phyloP scores from a whole-genome alignment of 2,888 invertebrate species.

The Lumbricus terrestris region DNA sequence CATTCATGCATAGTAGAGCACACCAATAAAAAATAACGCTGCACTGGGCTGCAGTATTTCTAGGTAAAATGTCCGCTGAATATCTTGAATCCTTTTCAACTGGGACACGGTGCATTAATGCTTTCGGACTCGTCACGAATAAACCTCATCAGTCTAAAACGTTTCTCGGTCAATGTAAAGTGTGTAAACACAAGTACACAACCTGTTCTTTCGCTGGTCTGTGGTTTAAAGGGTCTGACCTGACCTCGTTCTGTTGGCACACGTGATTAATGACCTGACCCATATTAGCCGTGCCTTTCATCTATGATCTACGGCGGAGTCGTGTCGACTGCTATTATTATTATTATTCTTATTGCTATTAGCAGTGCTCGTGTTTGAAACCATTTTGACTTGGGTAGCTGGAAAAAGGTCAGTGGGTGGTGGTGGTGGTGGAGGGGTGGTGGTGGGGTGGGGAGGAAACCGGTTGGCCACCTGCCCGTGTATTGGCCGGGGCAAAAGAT shows the following conservation, averaged over 20 bases:
- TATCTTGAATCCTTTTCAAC: not conserved
- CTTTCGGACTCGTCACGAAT: not conserved
- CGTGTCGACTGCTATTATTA: not conserved
- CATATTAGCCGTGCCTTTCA: not conserved
- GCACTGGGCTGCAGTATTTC: too few species aligned
- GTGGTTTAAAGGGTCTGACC: not conserved
- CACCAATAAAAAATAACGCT: not conserved
- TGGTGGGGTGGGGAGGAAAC: too few species aligned
- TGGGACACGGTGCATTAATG: not conserved
- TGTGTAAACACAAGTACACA: not conserved
- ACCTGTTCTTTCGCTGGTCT: not conserved
- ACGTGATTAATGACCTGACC: not conserved
- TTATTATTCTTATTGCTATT: not conserved
- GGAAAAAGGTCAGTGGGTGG: too few species aligned
- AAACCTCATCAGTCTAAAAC: not conserved
- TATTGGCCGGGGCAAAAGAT: too few species aligned
- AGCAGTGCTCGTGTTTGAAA: not conserved
- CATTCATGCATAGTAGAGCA: not conserved
- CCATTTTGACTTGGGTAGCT: not conserved
- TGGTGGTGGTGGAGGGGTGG: too few species aligned
- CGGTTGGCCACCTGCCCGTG: too few species aligned
- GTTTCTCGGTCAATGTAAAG: not conserved
- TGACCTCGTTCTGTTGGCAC: not conserved
- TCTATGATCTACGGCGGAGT: not conserved
- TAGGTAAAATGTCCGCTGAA: too few species aligned